These are phyloP conservation scores for Sebastes alutus DNA, from an alignment of 2,797 vertebrate genomes.

Conservation along the genomic window DNA sequence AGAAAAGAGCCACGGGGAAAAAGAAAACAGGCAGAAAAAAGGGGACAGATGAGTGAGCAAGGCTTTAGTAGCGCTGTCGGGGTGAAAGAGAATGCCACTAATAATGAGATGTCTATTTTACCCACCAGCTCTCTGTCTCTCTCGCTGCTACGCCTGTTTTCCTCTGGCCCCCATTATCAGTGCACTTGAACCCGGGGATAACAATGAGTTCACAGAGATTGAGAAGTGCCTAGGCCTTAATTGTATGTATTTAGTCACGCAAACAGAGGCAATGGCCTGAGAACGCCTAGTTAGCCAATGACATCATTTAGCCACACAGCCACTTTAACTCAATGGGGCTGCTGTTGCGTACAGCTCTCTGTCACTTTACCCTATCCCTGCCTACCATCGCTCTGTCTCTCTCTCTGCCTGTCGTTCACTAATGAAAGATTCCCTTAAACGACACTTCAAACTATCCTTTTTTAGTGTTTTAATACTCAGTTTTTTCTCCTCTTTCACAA, in stretches of 20 bases:
- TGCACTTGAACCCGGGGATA: slow-evolving; percentile 98
- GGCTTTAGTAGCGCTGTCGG: slow-evolving; percentile 80
- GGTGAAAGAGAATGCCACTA: slow-evolving; percentile 82
- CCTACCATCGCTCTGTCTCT: slow-evolving; percentile 60
- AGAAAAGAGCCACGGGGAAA: slow-evolving; percentile 37
- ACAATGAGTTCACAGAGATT: slow-evolving; percentile 99
- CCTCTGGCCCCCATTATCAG: slow-evolving; percentile 97
- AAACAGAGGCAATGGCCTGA: slow-evolving; percentile 99
- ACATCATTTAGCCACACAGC: slow-evolving; percentile 93
- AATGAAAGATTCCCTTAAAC: neutral
- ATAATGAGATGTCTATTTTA: slow-evolving; percentile 93
- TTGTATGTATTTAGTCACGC: slow-evolving; percentile 99
- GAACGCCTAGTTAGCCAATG: slow-evolving; percentile 98
- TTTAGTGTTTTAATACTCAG: too few species aligned
- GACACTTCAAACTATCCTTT: neutral
- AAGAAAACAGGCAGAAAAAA: slow-evolving; percentile 41
- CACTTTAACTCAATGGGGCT: slow-evolving; percentile 90
- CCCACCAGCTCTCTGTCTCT: slow-evolving; percentile 85
- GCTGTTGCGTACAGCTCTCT: slow-evolving; percentile 78
- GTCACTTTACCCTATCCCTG: slow-evolving; percentile 45
- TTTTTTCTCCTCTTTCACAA: neutral
- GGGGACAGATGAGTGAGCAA: slow-evolving; percentile 67
- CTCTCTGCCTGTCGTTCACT: slow-evolving; percentile 12
- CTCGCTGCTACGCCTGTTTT: slow-evolving; percentile 89
- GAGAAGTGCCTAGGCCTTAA: slow-evolving; percentile 97